Percentiles rank a stretch among this genome's conserved stretches.
Evolutionary conservation across 2,888 invertebrate genomes (phyloP).

Genomic region (Copidosoma aretas): DNA sequence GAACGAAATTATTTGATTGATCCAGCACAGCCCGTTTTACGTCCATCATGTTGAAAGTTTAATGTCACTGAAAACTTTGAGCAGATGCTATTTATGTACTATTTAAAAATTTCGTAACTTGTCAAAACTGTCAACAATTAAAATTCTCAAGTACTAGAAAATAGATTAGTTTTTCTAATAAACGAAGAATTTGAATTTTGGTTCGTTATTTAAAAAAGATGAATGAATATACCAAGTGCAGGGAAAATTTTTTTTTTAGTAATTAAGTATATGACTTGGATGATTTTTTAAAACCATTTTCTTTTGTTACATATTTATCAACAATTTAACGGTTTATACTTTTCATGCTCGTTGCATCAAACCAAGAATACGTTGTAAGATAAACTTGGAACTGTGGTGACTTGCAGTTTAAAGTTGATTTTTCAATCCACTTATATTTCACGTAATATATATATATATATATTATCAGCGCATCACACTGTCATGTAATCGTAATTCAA

Average conservation of each 20-base stretch:
- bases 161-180: constrained; percentile 34
- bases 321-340: neutral
- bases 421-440: too few species aligned
- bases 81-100: constrained; percentile 31
- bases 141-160: constrained; percentile 14
- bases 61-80: constrained; percentile 20
- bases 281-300: constrained; percentile 18
- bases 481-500: constrained; percentile 18
- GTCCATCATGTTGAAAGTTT: constrained; percentile 4
- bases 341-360: constrained; percentile 8
- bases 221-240: neutral
- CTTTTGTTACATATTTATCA: neutral
- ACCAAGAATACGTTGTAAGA: constrained; percentile 15
- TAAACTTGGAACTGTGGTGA: constrained; percentile 3
- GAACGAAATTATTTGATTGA: neutral
- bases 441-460: too few species aligned
- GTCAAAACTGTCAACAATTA: constrained; percentile 22
- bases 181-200: constrained; percentile 28
- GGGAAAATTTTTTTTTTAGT: constrained; percentile 11
- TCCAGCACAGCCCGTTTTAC: constrained; percentile 13
- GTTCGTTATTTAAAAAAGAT: constrained; percentile 16
- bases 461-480: neutral
- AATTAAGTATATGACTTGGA: constrained; percentile 8
- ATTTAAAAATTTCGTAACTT: constrained; percentile 30
- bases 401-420: neutral